Base-by-base conservation (phyloP, 2,888 invertebrate genomes). In the Xestia rhomboidea region DNA sequence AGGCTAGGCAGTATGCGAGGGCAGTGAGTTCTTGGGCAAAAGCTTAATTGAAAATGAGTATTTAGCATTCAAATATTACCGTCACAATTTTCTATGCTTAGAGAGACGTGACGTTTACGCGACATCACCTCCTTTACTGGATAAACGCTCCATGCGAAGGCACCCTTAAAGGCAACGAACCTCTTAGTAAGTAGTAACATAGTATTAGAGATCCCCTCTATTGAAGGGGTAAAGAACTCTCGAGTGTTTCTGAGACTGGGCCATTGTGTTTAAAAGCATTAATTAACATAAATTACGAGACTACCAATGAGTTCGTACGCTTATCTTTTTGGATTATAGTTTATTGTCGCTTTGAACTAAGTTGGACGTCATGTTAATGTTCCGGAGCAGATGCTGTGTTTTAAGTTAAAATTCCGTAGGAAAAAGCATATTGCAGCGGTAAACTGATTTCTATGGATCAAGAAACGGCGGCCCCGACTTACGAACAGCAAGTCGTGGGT, bases 201-300 rank as follows among this genome's bases (percentile, higher is more conserved):
- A 81, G 68, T 64, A 79, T 76, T 64, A 57, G 24, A 49, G 27
- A 62, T 34, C 57, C n/a, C 46, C 51, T 81, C 75, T 68, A 24
- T 30, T 30, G 51, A 81, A 79, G 68, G 79, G 82, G 63, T 69
- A 80, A 76, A 64, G 68, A 82, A 80, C 79, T 69, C 51, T 82
- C 68, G 51, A 80, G 76, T 76, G 46, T 66, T 49, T 38, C 66
- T 54, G 27, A 76, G 68, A 68, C 79, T 76, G 49, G 76, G 66
- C 82, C 66, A 82, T 82, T 82, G 79, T 75, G 68, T 75, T 57
- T 68, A 51, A 79, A 79, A 68, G 41, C 68, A 57, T 64, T 27
- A 75, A 81, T 79, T 79, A 57, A 75, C 81, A 81, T 79, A 79
- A 68, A 75, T 81, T 81, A 81, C 30, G 30, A 75, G 76, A 57